These are phyloP conservation scores for Papilio helenus DNA, from an alignment of 1,140 invertebrate species.

Conservation along the genomic window DNA sequence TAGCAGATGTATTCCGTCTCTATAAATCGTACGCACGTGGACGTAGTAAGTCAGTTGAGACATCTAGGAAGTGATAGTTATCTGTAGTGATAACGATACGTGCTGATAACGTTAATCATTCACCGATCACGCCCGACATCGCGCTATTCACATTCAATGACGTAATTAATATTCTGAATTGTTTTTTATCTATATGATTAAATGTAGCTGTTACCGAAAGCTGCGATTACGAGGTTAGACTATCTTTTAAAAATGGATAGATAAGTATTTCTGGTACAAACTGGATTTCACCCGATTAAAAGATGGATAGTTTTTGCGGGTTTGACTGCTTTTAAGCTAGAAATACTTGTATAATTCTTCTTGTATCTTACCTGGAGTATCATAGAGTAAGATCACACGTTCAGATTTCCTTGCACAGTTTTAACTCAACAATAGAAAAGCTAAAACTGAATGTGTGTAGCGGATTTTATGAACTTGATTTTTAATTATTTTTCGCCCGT, in stretches of 20 bases:
- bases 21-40: not conserved
- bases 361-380: too few species aligned
- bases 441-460: too few species aligned
- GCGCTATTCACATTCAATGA: not conserved
- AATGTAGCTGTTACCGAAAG: not conserved
- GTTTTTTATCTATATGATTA: constrained; percentile 3
- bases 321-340: too few species aligned
- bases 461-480: too few species aligned
- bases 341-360: too few species aligned
- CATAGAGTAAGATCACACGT: too few species aligned
- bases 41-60: not conserved
- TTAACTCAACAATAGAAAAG: too few species aligned
- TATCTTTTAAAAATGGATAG: not conserved
- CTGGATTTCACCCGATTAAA: not conserved
- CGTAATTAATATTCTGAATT: not conserved
- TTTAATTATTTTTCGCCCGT: too few species aligned
- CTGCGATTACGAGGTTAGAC: not conserved
- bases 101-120: not conserved
- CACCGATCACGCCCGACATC: not conserved
- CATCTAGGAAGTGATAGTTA: constrained; percentile 23
- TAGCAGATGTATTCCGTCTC: not conserved
- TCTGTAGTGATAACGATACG: not conserved
- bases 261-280: not conserved
- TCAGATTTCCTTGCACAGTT: too few species aligned
- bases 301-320: not conserved